Conservation (phyloP, 2,113 vertebrate species). For the Crotalus horridus region DNA sequence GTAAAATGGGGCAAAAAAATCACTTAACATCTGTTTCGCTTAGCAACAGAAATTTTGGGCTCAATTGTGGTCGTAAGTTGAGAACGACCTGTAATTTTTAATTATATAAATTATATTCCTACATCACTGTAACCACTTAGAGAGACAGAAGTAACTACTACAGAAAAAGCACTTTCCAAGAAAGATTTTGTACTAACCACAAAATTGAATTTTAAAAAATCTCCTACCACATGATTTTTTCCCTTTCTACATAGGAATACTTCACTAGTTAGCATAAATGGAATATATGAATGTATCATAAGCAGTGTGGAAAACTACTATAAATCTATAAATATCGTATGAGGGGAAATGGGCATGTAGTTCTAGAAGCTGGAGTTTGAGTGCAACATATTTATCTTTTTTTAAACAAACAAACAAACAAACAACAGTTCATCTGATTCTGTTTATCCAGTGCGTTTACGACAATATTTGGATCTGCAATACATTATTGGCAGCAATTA, state of each 20-base stretch:
- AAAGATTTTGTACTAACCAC: background rate
- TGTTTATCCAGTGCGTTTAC: background rate
- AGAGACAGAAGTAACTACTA: background rate
- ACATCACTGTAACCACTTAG: too few species aligned
- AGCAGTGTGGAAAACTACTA: background rate
- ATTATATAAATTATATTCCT: background rate
- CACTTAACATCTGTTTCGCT: too few species aligned
- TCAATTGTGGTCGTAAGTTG: too few species aligned
- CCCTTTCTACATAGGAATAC: background rate
- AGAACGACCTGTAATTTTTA: too few species aligned
- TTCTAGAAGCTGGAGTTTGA: background rate
- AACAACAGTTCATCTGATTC: background rate
- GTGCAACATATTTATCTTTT: background rate
- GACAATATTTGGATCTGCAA: background rate
- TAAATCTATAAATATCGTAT: background rate
- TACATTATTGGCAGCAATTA: background rate
- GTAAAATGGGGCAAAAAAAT: too few species aligned
- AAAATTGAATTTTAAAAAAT: background rate
- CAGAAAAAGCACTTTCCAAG: background rate
- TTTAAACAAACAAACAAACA: background rate
- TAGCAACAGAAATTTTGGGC: too few species aligned
- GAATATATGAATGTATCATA: background rate
- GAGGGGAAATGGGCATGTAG: background rate
- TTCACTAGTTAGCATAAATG: background rate
- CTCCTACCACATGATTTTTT: background rate